Base-by-base conservation (phyloP, 35 echinoderm and acorn worm genomes). In the Stichopus chloronotus region DNA sequence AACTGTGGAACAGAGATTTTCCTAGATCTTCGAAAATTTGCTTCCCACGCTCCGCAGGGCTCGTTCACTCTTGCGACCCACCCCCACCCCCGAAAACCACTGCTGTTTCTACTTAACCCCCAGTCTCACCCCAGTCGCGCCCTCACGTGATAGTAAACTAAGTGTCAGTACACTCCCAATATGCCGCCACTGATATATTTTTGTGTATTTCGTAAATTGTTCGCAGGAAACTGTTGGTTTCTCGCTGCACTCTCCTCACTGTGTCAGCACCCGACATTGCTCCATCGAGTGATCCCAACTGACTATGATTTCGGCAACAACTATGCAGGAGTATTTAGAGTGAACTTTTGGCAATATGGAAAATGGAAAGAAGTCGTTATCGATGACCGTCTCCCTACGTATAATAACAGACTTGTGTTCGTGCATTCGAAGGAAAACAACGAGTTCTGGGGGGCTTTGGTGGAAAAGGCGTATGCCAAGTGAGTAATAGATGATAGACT, bases 401-500 rank as follows among this genome's bases (percentile, higher is more conserved):
- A 95, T 89, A 93, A 95, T 82, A 92, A 92, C 8, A 19, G 63
- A 17, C 88, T 95, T 1, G 96, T 98, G 24, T 98, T 98, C 92
- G 91, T 95, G 71, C 96, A 98, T 86, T 98, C 96, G 68, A 83
- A 84, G 78, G 86, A 93, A 57, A 78, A 98, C 58, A 98, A 94
- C 88, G 96, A 98, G 76, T 98, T 98, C 90, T 98, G 96, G 96
- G 94, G 94, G 81, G 94, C 94, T 17, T 80, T 98, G 20, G 22
- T 98, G 94, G 96, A 98, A 68, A 97, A 97, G 59, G 96, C 96
- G 24, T 97, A 97, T 82, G 90, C 96, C 56, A 97, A 97, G 96
- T 97, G 81, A 79, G 96, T 92, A 43, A 43, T 43, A 43, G 30
- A 43, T 43, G 30, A 43, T 43, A 43, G 30, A 43, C 30, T 43